Evolutionary conservation across 2,113 vertebrate genomes (phyloP), one percentile per base, ranked within the genome.

Genomic region (Albula goreensis): DNA sequence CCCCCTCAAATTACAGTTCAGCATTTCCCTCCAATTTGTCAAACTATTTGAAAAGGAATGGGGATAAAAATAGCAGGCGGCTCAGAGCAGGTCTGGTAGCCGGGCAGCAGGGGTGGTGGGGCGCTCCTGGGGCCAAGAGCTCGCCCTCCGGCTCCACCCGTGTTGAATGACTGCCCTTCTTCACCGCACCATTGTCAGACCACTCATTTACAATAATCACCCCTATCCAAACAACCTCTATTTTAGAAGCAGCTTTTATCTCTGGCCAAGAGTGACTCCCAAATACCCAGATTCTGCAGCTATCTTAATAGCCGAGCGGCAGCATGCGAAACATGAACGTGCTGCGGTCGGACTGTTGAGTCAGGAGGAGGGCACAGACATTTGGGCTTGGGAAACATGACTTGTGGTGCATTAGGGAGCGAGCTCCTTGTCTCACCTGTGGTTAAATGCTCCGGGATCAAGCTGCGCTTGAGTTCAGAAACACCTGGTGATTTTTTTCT

Each of bases 51-150:
- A 83, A 78, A 91, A 82, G 86, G 91, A 90, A 70, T 56, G 86
- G 87, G 91, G 92, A 89, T 88, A 87, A 88, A 90, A 93, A 90
- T 90, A 85, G 85, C 89, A 93, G 94, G 22, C 0, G 93, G 95
- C 92, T 92, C 48, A 91, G 82, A 83, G 86, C 90, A 51, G 86
- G 87, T 90, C 91, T 91, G 90, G 86, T 89, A 81, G 90, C 31
- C 88, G 25, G 6, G 77, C 41, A 50, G 88, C 22, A 48, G 70
- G 82, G 81, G 81, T 13, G 87, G 78, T 80, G 57, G 87, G 89
- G 90, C 89, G 89, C 90, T 83, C 63, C 81, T 51, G 48, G 82
- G 77, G 50, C 53, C 80, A 57, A 78, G 49, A 6, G 6, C 12
- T n/a, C 48, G 6, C 41, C 49, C 53, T 12, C 86, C 89, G 90